Evolutionary conservation across 2,888 invertebrate genomes (phyloP).

Genomic region (Ochropleura leucogaster): DNA sequence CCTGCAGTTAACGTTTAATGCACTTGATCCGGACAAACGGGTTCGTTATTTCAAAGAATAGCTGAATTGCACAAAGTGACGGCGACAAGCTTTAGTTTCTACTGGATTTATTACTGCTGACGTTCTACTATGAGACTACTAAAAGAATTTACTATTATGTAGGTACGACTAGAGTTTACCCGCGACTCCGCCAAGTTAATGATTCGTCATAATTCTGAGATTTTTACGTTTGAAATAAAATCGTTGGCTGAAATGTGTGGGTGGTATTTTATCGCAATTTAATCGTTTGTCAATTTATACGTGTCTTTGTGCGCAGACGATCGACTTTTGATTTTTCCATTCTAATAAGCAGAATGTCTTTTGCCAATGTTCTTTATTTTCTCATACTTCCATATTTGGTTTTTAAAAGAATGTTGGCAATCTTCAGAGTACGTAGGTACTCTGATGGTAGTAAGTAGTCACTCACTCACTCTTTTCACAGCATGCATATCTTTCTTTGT

Average conservation of each 20-base stretch:
- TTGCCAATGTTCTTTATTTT: neutral
- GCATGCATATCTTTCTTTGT: too few relatives aligned
- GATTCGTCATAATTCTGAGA: slow-evolving; percentile 45
- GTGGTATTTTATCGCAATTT: slow-evolving; percentile 6
- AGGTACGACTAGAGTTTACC: slow-evolving; percentile 23
- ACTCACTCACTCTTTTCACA: too few relatives aligned
- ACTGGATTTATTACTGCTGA: slow-evolving; percentile 69
- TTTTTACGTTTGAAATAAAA: slow-evolving; percentile 26
- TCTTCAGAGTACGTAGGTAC: too few relatives aligned
- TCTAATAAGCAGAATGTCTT: neutral
- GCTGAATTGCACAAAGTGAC: slow-evolving; percentile 68
- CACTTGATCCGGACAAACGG: slow-evolving; percentile 66
- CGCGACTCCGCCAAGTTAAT: slow-evolving; percentile 29
- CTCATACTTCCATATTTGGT: neutral
- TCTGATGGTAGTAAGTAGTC: too few relatives aligned
- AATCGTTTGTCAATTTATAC: neutral
- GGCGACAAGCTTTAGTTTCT: slow-evolving; percentile 64
- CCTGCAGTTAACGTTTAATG: slow-evolving; percentile 57
- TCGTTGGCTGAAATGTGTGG: neutral
- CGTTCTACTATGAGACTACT: slow-evolving; percentile 46
- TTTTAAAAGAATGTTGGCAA: too few relatives aligned
- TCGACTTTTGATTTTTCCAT: neutral
- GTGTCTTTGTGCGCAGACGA: too few relatives aligned
- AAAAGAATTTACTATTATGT: slow-evolving; percentile 60
- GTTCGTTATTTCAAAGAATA: slow-evolving; percentile 68